Base-by-base conservation (phyloP, 2,113 vertebrate species). In the Edolisoma coerulescens region DNA sequence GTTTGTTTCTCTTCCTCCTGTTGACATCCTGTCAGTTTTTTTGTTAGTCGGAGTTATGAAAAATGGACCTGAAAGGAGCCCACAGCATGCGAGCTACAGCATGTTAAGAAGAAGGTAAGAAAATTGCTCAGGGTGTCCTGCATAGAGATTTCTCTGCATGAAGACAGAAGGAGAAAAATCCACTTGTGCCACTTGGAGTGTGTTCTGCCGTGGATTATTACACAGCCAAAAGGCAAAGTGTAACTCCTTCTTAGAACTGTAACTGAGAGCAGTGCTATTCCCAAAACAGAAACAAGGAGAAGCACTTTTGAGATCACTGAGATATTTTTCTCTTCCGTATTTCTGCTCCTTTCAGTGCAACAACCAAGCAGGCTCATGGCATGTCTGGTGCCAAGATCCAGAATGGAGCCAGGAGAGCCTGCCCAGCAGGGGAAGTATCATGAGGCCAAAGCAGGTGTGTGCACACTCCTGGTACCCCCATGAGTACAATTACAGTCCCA, bases 31-130 rank as follows among this genome's bases (percentile, higher is more conserved):
- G 76, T 92, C 60, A 91, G 68, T 86, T 91, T 95, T 83, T 76
- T 93, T 93, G 88, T 87, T 90, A 84, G 73, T 84, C 22, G 47
- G 76, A 95, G 41, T 91, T 95, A 81, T n/a, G 84, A 87, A 96
- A 93, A 97, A 83, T 61, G 70, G 75, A 65, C 74, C 61, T 76
- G 75, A 94, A 88, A 91, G 84, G 54, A 96, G 47, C 52, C 79
- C 56, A 45, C 56, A 83, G 83, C 64, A 20, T 89, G 84, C 65
- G 61, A 57, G 63, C 52, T 80, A 35, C 42, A 82, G 52, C 42
- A 42, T 70, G 39, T 90, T 45, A 77, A 74, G 74, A 44, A 28
- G 56, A 63, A 68, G 50, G 64, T 74, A 91, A 83, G 60, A 77
- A 86, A 94, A 92, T 26, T 67, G 27, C 45, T 84, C 44, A 35